phyloP scores from a whole-genome alignment of 2,797 vertebrate genomes.

The Galaxias olidus region DNA sequence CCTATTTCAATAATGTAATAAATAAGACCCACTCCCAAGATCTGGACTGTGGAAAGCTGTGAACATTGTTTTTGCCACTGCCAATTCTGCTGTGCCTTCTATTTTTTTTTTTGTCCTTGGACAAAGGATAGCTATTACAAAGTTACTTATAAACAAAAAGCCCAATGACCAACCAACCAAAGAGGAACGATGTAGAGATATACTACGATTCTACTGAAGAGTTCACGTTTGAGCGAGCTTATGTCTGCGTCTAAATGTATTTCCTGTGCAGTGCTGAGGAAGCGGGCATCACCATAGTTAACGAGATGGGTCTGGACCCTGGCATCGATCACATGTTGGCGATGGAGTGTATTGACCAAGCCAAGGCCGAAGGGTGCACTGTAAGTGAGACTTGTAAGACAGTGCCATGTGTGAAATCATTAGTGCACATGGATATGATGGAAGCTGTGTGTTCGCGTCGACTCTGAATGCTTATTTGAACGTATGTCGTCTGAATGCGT shows the following conservation, averaged over 20 bases:
- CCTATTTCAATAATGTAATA: no score
- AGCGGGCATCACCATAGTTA: conserved; percentile 88
- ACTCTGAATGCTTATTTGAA: conserved; percentile 12
- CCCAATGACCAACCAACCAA: no score
- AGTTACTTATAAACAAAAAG: no score
- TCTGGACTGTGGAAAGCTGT: no score
- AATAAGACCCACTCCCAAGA: no score
- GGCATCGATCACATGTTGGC: conserved; percentile 98
- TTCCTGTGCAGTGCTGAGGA: conserved; percentile 77
- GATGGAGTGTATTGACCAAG: conserved; percentile 95
- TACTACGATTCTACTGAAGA: no score
- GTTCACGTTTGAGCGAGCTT: background rate
- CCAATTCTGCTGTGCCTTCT: no score
- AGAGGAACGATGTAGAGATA: no score
- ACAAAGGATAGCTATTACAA: no score
- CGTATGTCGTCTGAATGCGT: conserved; percentile 7
- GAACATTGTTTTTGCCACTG: no score
- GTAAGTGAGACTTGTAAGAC: conserved; percentile 71
- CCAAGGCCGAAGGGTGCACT: conserved; percentile 87
- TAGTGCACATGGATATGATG: conserved; percentile 31
- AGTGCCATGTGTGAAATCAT: conserved; percentile 32
- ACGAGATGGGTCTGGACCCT: conserved; percentile 94
- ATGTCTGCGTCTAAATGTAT: background rate
- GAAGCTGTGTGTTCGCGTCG: conserved; percentile 1
- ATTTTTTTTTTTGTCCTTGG: no score